phyloP scores from a whole-genome alignment of 2,888 invertebrate species.

The Pardosa pseudoannulata region DNA sequence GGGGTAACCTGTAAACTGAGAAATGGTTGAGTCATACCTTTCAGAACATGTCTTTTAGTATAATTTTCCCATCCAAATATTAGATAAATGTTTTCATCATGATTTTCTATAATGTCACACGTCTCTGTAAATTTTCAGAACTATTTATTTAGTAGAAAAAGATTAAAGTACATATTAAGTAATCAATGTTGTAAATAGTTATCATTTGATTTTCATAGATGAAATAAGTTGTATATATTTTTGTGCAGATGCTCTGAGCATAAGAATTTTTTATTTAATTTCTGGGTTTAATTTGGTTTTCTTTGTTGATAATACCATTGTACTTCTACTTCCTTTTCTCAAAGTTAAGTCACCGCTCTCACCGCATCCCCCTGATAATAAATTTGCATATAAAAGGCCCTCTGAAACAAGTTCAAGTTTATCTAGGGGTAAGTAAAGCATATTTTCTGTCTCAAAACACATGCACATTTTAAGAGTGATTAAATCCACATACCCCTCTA shows the following conservation, averaged over 20 bases:
- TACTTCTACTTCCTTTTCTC: slow-evolving; percentile 71
- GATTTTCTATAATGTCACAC: too few relatives aligned
- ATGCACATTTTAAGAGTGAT: background rate
- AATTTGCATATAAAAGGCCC: slow-evolving; percentile 71
- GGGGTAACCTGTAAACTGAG: too few relatives aligned
- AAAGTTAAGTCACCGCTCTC: slow-evolving; percentile 72
- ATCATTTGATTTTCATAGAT: too few relatives aligned
- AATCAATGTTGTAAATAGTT: too few relatives aligned
- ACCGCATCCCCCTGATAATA: slow-evolving; percentile 72
- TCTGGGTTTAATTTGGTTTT: slow-evolving; percentile 50
- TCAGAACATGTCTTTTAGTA: too few relatives aligned
- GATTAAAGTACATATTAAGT: too few relatives aligned
- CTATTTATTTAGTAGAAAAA: too few relatives aligned
- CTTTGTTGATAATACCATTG: slow-evolving; percentile 57
- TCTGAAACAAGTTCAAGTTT: slow-evolving; percentile 71
- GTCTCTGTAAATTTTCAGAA: too few relatives aligned
- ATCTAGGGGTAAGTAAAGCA: slow-evolving; percentile 65
- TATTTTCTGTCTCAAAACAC: slow-evolving; percentile 48
- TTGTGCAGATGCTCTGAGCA: slow-evolving; percentile 42
- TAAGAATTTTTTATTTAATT: slow-evolving; percentile 40
- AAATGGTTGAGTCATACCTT: too few relatives aligned
- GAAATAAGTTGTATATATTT: too few relatives aligned
- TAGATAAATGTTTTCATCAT: too few relatives aligned
- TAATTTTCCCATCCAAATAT: too few relatives aligned
- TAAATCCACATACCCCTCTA: background rate